Evolutionary conservation across 2,888 invertebrate species (phyloP), one percentile per base, ranked within the genome.

Genomic region (Dromius quadrimaculatus): DNA sequence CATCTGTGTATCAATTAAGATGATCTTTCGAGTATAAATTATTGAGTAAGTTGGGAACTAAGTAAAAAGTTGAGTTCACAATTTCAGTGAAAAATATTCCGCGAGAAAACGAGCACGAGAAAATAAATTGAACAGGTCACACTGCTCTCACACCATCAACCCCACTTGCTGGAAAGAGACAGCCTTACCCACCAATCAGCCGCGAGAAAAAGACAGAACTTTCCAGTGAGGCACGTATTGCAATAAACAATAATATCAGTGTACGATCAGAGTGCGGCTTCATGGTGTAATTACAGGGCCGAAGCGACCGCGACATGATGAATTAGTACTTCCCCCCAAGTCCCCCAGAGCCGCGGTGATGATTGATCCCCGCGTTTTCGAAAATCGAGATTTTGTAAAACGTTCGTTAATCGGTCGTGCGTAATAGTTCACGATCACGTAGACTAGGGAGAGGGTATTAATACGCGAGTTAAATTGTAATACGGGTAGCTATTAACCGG

Each of bases 201-300:
- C 9, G 3, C 15, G 5, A 17, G 59, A 59, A 8, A 22, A 54
- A 54, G 54, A 36, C 9, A 22, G 50, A 11, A 8, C 28, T 8
- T 13, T 28, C 23, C 50, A 54, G 45, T 19, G 32, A 43, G 34
- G 59, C 68, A 68, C 63, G 63, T 65, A 73, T 61, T 54, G 69
- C 65, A 66, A 65, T 71, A 65, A 71, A 59, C 63, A 65, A 71
- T 61, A 65, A 71, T 59, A 72, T 69, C 71, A 71, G 71, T 71
- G 57, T 68, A 59, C 43, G 57, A 68, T 68, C 68, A 68, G 79
- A 78, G 78, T 79, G 79, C 81, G 81, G 80, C 79, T 77, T 79
- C 77, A 75, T 69, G 75, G 74, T 70, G 78, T 82, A 81, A 82
- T 82, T 81, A 82, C 81, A 81, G 79, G 81, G 79, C 80, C 76